Conservation (phyloP, 1,140 invertebrate genomes). For the Chironomus tepperi region DNA sequence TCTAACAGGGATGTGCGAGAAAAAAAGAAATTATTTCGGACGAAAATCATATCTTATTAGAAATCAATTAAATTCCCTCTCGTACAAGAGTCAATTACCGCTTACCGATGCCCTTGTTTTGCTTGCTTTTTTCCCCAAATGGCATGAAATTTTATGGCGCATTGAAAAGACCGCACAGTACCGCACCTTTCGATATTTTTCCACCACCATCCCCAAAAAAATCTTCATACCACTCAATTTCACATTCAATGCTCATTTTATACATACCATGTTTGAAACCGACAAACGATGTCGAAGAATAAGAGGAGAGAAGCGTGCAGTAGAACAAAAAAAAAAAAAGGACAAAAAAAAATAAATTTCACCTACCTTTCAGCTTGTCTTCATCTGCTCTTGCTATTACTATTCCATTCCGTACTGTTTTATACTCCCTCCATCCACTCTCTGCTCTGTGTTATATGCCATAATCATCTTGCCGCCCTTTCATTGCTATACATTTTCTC, state of each 20-base stretch:
- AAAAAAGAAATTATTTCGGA: too few relatives aligned
- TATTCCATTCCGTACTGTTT: background rate
- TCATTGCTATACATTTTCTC: background rate
- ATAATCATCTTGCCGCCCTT: constrained; percentile 9
- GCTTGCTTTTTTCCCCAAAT: background rate
- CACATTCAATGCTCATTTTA: background rate
- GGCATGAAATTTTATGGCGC: background rate
- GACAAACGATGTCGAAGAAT: background rate
- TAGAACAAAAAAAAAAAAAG: background rate
- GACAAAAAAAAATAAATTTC: constrained; percentile 3
- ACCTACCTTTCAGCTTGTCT: background rate
- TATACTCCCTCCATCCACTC: background rate
- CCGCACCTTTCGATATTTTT: background rate
- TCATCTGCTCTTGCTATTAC: background rate
- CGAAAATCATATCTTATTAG: background rate
- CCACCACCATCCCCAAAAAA: too few relatives aligned
- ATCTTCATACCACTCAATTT: background rate
- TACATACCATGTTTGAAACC: background rate
- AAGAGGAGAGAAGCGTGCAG: background rate
- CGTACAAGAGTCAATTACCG: background rate
- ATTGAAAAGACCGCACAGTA: background rate
- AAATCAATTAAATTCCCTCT: background rate
- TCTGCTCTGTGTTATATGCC: background rate
- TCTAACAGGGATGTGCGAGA: too few relatives aligned
- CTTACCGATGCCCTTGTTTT: too few relatives aligned